phyloP scores from a whole-genome alignment of 1,140 invertebrate species.

The Papilio helenus region DNA sequence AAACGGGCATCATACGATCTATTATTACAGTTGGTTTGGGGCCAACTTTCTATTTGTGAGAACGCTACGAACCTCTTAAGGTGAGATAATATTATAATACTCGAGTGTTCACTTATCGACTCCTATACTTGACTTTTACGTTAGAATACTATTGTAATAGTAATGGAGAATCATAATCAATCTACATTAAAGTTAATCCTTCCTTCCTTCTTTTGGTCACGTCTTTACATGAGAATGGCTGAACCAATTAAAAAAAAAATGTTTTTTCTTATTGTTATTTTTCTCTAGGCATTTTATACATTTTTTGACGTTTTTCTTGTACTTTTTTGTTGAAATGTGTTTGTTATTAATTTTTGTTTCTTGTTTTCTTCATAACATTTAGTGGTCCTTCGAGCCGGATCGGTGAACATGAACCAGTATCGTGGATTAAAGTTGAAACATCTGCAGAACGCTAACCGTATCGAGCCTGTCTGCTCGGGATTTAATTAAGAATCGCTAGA shows the following conservation, averaged over 20 bases:
- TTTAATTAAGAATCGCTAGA: constrained; percentile 19
- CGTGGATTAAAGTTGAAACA: background rate
- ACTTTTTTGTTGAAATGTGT: too few relatives aligned
- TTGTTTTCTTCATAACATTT: too few relatives aligned
- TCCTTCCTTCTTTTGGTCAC: too few relatives aligned
- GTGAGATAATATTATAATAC: constrained; percentile 12
- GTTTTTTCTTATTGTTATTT: too few relatives aligned
- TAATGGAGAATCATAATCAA: background rate
- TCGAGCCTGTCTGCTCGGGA: background rate
- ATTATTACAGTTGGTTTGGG: constrained; percentile 20
- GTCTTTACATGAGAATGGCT: too few relatives aligned
- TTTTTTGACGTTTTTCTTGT: too few relatives aligned
- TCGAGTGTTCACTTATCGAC: constrained; percentile 6
- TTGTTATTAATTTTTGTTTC: too few relatives aligned
- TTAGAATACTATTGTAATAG: background rate
- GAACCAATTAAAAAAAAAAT: too few relatives aligned
- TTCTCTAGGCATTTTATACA: too few relatives aligned
- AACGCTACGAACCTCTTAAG: constrained; percentile 1
- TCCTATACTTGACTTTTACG: background rate
- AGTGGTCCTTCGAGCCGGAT: too few relatives aligned
- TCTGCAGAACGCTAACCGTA: constrained; percentile 4
- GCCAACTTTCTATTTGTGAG: constrained; percentile 20
- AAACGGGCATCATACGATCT: background rate
- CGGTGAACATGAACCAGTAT: background rate
- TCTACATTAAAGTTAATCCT: too few relatives aligned